Conservation (phyloP, 1,140 invertebrate species). For the Achatina immaculata region DNA sequence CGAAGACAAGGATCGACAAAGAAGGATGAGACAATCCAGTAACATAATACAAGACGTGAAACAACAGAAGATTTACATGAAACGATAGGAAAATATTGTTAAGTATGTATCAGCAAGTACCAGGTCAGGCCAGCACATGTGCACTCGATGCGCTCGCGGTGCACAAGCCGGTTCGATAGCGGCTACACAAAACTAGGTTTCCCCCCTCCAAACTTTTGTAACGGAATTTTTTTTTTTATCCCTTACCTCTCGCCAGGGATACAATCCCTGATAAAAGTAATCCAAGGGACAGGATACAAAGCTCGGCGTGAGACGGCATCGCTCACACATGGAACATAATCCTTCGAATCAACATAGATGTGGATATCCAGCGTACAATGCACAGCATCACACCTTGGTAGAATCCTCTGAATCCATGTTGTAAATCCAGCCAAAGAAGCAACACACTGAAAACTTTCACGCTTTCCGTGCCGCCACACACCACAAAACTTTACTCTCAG, state of each 20-base stretch:
- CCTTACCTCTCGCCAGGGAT: conserved; percentile 24
- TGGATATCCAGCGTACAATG: conserved; percentile 17
- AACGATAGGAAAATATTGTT: too few relatives aligned
- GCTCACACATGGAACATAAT: conserved; percentile 22
- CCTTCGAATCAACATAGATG: conserved; percentile 23
- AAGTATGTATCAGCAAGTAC: too few relatives aligned
- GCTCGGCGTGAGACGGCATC: conserved; percentile 17
- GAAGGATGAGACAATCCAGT: too few relatives aligned
- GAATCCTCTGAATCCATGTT: conserved; percentile 28
- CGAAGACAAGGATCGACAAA: too few relatives aligned
- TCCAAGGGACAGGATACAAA: conserved; percentile 24
- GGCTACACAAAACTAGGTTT: too few relatives aligned
- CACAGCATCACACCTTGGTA: conserved; percentile 31
- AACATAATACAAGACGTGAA: too few relatives aligned
- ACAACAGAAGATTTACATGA: too few relatives aligned
- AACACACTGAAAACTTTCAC: conserved; percentile 22
- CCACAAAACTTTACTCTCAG: conserved; percentile 30
- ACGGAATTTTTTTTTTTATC: too few relatives aligned
- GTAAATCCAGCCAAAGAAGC: conserved; percentile 3
- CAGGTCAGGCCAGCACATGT: too few relatives aligned
- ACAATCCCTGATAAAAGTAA: conserved; percentile 12
- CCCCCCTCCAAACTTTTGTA: too few relatives aligned
- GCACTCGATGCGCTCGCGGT: too few relatives aligned
- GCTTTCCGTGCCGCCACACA: neutral
- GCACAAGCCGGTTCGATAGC: too few relatives aligned